Percentiles rank a stretch among this genome's conserved stretches.
These are phyloP conservation scores for Agriopis marginaria DNA, from an alignment of 2,888 invertebrate genomes.

Conservation along the genomic window DNA sequence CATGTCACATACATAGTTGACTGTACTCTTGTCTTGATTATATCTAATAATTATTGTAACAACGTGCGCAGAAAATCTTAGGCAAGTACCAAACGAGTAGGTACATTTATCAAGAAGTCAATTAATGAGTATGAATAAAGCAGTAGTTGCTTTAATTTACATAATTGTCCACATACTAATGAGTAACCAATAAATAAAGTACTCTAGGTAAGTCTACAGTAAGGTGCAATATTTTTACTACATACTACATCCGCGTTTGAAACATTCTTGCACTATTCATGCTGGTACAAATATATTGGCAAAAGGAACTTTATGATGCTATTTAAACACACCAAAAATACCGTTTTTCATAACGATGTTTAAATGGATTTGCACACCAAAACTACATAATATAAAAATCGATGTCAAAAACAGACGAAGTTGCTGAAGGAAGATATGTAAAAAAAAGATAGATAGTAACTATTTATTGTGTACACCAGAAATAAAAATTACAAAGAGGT, in stretches of 20 bases:
- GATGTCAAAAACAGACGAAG: too few relatives aligned
- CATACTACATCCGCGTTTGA: neutral
- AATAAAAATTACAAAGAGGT: too few relatives aligned
- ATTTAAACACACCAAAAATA: too few relatives aligned
- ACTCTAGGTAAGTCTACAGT: neutral
- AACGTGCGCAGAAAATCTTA: neutral
- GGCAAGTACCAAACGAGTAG: neutral
- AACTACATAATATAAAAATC: too few relatives aligned
- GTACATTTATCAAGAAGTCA: slow-evolving; percentile 5
- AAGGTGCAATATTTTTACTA: neutral
- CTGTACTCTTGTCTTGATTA: neutral
- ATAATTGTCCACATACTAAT: neutral
- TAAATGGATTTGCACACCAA: too few relatives aligned
- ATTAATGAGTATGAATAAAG: slow-evolving; percentile 27
- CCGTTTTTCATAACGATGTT: too few relatives aligned
- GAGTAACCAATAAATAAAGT: neutral
- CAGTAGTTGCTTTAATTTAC: slow-evolving; percentile 8
- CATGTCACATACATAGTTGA: neutral
- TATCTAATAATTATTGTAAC: neutral
- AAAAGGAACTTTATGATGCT: too few relatives aligned
- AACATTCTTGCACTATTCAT: neutral
- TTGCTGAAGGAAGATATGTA: too few relatives aligned
- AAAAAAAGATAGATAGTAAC: too few relatives aligned
- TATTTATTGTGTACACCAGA: too few relatives aligned
- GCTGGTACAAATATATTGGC: neutral